These are phyloP conservation scores for Aphidius colemani DNA, from an alignment of 2,888 invertebrate genomes.

Conservation along the genomic window DNA sequence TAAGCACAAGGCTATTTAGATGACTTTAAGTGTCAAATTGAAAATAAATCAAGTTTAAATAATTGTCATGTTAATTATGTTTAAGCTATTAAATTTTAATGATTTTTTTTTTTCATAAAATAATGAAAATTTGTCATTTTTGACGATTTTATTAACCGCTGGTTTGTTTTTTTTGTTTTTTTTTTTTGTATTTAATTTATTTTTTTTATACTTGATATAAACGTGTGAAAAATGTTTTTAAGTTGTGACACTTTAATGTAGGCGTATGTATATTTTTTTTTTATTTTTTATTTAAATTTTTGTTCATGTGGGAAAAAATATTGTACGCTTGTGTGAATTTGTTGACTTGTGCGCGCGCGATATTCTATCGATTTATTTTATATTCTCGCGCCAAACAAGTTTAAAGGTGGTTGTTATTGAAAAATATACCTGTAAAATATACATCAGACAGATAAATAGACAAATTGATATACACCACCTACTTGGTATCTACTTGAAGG, in stretches of 20 bases:
- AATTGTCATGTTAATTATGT: no score
- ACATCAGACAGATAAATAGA: no score
- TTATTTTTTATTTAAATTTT: no score
- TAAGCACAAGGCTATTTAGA: no score
- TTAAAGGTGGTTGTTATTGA: not conserved
- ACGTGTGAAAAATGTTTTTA: no score
- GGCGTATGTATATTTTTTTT: slow-evolving; percentile 5
- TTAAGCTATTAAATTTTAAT: no score
- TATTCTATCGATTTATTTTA: slow-evolving; percentile 50
- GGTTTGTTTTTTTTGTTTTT: not conserved
- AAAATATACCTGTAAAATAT: not conserved
- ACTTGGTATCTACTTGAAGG: no score
- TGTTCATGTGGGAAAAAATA: slow-evolving; percentile 30
- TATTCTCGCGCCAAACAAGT: slow-evolving; percentile 42
- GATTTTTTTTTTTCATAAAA: no score
- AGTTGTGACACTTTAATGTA: slow-evolving; percentile 12
- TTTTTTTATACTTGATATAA: not conserved
- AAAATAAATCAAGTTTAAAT: no score
- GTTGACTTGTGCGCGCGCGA: slow-evolving; percentile 32
- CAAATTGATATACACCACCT: no score
- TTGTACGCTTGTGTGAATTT: slow-evolving; percentile 19
- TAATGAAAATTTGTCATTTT: no score
- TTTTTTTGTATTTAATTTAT: not conserved
- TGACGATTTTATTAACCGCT: not conserved
- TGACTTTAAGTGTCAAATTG: no score